Percentiles rank a stretch among this genome's conserved stretches.
phyloP scores from a whole-genome alignment of 1,140 invertebrate species.

The Gerris buenoi region DNA sequence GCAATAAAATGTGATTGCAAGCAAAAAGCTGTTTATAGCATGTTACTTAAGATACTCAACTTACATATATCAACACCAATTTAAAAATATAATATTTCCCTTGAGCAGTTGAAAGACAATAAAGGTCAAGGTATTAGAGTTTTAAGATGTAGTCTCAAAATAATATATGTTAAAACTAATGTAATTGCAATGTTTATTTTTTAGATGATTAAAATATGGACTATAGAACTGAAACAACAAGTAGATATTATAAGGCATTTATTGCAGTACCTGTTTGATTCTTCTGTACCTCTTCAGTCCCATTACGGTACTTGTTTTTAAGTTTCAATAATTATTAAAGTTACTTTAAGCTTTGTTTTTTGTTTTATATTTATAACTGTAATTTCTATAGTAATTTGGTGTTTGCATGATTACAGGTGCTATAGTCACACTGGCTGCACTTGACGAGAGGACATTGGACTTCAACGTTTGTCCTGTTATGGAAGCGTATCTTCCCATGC shows the following conservation, averaged over 20 bases:
- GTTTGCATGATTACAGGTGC: too few relatives aligned
- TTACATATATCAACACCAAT: too few relatives aligned
- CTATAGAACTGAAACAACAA: conserved; percentile 18
- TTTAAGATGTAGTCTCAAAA: too few relatives aligned
- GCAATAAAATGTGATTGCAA: neutral
- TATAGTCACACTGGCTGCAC: conserved; percentile 15
- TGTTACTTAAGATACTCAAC: too few relatives aligned
- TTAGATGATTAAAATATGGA: conserved; percentile 18
- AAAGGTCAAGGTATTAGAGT: too few relatives aligned
- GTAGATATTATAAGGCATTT: conserved; percentile 17
- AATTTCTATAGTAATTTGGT: too few relatives aligned
- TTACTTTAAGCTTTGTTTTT: too few relatives aligned
- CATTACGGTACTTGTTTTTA: conserved; percentile 14
- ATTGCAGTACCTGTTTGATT: conserved; percentile 16
- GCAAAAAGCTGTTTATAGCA: neutral
- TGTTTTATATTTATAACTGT: too few relatives aligned
- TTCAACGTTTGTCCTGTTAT: conserved; percentile 19
- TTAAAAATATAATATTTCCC: too few relatives aligned
- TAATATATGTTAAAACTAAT: too few relatives aligned
- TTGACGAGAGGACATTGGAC: conserved; percentile 12
- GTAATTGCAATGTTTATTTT: neutral
- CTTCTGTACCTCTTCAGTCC: conserved; percentile 14
- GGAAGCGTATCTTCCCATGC: conserved; percentile 14
- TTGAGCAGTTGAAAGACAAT: too few relatives aligned
- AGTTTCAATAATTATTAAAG: too few relatives aligned